A percentile compares a stretch with the other conserved stretches of the same genome.
Evolutionary conservation across 2,888 invertebrate genomes (phyloP).

Genomic region (Papilio elwesi): DNA sequence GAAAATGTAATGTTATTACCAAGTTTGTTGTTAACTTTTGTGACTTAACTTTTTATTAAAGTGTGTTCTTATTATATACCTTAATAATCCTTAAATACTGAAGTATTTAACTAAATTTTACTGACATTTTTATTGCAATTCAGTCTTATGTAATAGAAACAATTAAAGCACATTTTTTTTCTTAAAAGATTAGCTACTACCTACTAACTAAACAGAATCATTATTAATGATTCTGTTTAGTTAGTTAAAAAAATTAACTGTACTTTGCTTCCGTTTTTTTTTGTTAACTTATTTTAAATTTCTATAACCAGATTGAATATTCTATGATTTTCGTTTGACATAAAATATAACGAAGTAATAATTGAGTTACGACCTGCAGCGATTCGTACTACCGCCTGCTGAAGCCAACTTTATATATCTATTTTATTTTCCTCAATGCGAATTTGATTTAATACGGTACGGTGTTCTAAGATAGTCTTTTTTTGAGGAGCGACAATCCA

Average conservation of each 20-base stretch:
- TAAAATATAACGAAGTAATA: slow-evolving; percentile 24
- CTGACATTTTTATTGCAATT: not conserved
- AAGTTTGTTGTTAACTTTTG: slow-evolving; percentile 3
- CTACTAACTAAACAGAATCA: not conserved
- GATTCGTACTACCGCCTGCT: slow-evolving; percentile 1
- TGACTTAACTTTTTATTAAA: not conserved
- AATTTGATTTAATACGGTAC: not conserved
- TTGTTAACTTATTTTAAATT: not conserved
- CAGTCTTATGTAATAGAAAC: too few species aligned
- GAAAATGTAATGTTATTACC: slow-evolving; percentile 26
- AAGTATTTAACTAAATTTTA: too few species aligned
- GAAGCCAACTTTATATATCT: not conserved
- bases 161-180: too few species aligned
- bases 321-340: slow-evolving; percentile 11
- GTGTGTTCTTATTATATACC: not conserved
- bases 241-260: not conserved
- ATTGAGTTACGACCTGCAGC: slow-evolving; percentile 12
- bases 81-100: too few species aligned
- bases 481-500: too few species aligned
- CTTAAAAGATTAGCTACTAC: too few species aligned
- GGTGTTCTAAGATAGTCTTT: not conserved
- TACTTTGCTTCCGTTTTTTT: too few species aligned
- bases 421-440: not conserved
- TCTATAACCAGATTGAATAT: not conserved
- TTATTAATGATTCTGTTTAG: too few species aligned